phyloP scores from a whole-genome alignment of 2,113 vertebrate species.

The Halichoeres trimaculatus region DNA sequence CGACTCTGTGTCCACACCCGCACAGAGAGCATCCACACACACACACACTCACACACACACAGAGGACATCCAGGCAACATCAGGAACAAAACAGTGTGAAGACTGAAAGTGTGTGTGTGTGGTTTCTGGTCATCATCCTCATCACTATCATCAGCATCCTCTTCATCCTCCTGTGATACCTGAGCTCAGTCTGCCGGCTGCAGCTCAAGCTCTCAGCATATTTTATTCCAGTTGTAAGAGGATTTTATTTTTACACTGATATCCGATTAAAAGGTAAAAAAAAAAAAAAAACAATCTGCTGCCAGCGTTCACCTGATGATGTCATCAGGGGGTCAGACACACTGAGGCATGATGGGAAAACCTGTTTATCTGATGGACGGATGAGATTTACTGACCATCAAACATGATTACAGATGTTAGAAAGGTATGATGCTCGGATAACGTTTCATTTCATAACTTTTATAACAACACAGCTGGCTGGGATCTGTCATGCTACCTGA shows the following conservation, averaged over 20 bases:
- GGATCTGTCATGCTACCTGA: too few species aligned
- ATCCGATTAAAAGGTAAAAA: conserved; percentile 70
- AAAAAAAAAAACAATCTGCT: conserved; percentile 56
- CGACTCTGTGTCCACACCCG: background rate
- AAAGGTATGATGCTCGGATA: too few species aligned
- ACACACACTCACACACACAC: too few species aligned
- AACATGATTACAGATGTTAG: too few species aligned
- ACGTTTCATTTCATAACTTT: too few species aligned
- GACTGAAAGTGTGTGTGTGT: too few species aligned
- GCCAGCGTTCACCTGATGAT: conserved; percentile 68
- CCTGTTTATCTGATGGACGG: background rate
- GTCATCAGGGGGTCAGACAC: conserved; percentile 48
- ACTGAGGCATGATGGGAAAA: conserved; percentile 50
- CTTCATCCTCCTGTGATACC: conserved; percentile 51
- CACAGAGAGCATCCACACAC: too few species aligned
- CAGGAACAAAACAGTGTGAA: too few species aligned
- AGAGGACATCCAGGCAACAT: too few species aligned
- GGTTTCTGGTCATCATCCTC: background rate
- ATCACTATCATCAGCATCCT: background rate
- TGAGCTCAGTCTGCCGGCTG: conserved; percentile 58
- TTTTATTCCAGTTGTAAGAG: conserved; percentile 74
- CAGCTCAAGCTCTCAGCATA: conserved; percentile 69
- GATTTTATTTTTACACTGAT: conserved; percentile 74
- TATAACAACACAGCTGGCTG: too few species aligned
- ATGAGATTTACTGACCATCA: too few species aligned